Percentiles rank a stretch among this genome's conserved stretches.
phyloP scores from a whole-genome alignment of 2,113 vertebrate species.

The Ursus arctos region DNA sequence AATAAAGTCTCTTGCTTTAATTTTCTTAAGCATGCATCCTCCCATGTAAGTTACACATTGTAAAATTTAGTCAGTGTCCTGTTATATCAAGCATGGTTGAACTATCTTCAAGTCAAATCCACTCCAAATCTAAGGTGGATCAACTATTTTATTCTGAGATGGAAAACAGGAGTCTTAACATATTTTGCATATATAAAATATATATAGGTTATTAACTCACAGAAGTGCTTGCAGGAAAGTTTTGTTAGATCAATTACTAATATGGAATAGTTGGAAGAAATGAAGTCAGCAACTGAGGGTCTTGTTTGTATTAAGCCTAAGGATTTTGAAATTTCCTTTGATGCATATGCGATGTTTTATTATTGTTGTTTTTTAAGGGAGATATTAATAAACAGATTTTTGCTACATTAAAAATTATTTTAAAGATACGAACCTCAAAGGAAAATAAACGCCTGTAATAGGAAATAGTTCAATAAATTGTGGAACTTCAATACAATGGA shows the following conservation, averaged over 20 bases:
- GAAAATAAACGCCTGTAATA: not conserved
- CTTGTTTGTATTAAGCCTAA: not conserved
- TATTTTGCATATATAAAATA: not conserved
- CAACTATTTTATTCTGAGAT: not conserved
- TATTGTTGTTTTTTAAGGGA: not conserved
- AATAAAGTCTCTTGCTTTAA: not conserved
- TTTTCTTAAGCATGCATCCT: not conserved
- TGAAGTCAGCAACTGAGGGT: not conserved
- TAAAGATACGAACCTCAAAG: not conserved
- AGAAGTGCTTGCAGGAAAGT: not conserved
- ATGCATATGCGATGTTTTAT: not conserved
- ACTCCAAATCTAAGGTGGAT: not conserved
- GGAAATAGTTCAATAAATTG: not conserved
- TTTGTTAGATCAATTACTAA: not conserved
- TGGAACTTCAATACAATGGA: not conserved
- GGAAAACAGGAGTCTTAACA: not conserved
- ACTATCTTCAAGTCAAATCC: not conserved
- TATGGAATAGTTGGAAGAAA: not conserved
- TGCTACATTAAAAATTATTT: not conserved
- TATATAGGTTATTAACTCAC: not conserved
- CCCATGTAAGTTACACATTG: not conserved
- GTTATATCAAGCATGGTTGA: not conserved
- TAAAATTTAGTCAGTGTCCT: not conserved
- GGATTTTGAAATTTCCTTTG: not conserved
- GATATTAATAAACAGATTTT: not conserved